phyloP scores from a whole-genome alignment of 2,888 invertebrate genomes.

The Dolichopus griseipennis region DNA sequence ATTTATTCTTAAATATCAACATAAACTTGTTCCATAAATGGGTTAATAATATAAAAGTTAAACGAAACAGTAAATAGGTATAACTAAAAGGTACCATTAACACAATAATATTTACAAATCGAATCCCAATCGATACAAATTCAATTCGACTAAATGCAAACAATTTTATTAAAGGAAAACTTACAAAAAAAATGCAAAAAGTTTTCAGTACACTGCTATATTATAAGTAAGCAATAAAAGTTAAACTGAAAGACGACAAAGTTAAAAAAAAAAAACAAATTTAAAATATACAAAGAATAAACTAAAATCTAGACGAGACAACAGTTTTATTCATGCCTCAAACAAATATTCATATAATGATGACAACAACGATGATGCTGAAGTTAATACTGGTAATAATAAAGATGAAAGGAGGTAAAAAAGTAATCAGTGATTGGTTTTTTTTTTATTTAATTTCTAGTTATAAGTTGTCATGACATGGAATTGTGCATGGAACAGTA shows the following conservation, averaged over 20 bases:
- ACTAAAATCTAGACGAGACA: background rate
- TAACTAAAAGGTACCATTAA: too few species aligned
- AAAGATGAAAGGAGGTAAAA: background rate
- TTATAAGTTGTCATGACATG: background rate
- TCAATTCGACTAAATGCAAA: background rate
- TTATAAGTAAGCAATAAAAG: constrained; percentile 1
- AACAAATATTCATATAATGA: background rate
- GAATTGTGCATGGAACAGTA: background rate
- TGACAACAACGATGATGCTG: background rate
- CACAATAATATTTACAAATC: too few species aligned
- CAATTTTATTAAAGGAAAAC: background rate
- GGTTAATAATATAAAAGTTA: too few species aligned
- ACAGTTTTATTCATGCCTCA: background rate
- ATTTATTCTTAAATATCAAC: too few species aligned
- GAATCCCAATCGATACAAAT: background rate
- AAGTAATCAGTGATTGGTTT: background rate
- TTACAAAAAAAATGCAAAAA: too few species aligned
- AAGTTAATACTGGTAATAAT: too few species aligned
- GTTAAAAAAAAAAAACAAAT: background rate
- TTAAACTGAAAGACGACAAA: background rate
- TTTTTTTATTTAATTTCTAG: background rate
- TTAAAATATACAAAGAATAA: background rate
- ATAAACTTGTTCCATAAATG: too few species aligned
- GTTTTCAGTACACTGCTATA: background rate
- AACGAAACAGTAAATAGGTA: too few species aligned